Evolutionary conservation across 2,888 invertebrate genomes (phyloP).

Genomic region (Teinopalpus imperialis): DNA sequence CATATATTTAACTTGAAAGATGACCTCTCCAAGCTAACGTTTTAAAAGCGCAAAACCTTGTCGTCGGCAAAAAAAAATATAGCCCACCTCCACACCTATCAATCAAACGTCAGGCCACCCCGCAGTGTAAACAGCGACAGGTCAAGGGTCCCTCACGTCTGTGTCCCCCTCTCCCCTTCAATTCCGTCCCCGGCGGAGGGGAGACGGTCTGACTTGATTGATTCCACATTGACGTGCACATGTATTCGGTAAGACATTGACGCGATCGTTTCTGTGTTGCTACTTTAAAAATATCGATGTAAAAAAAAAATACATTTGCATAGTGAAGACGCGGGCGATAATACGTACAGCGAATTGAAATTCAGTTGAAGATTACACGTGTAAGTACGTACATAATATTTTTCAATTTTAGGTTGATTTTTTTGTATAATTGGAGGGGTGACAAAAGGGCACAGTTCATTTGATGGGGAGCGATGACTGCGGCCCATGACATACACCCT

Average conservation of each 20-base stretch:
- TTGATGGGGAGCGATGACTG: no score
- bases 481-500: no score
- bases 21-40: no score
- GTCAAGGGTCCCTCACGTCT: conserved; percentile 53
- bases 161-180: conserved; percentile 26
- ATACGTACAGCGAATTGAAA: no score
- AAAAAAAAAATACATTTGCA: no score
- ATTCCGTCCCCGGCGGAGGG: conserved; percentile 28
- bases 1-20: no score
- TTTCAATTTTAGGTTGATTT: no score
- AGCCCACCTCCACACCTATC: conserved; percentile 47
- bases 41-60: conserved; percentile 15
- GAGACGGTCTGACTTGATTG: conserved; percentile 64
- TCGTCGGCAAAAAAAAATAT: conserved; percentile 14
- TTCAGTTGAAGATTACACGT: no score
- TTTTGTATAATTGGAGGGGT: no score
- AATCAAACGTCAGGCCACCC: conserved; percentile 57
- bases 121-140: conserved; percentile 66
- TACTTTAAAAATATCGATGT: conserved; percentile 6
- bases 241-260: conserved; percentile 45
- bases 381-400: no score
- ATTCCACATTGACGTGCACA: conserved; percentile 75
- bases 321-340: no score
- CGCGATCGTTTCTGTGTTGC: conserved; percentile 29
- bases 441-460: no score